Percentiles rank a stretch among this genome's conserved stretches.
phyloP scores from a whole-genome alignment of 2,797 vertebrate species.

The Pangasius djambal region DNA sequence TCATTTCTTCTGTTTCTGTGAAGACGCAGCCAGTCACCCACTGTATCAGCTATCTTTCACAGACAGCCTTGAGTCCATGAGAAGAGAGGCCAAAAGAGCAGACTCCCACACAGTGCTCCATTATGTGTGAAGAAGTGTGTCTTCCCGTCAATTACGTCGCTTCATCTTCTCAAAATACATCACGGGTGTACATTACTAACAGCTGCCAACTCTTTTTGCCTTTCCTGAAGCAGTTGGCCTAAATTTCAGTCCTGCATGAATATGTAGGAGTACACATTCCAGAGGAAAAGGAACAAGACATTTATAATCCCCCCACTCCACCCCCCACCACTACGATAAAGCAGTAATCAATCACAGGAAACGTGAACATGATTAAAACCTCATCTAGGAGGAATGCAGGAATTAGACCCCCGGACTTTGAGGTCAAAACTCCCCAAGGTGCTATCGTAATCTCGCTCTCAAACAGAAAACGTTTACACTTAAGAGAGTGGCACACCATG shows the following conservation, averaged over 20 bases:
- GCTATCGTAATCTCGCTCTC: constrained; percentile 32
- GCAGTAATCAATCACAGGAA: constrained; percentile 33
- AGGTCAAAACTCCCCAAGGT: constrained; percentile 46
- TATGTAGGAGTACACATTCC: constrained; percentile 50
- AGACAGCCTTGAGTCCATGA: constrained; percentile 45
- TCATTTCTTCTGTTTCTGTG: not conserved
- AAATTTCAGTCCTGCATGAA: constrained; percentile 38
- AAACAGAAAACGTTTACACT: constrained; percentile 37
- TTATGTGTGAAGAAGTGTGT: constrained; percentile 32
- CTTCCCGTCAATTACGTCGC: constrained; percentile 45
- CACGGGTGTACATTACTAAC: constrained; percentile 25
- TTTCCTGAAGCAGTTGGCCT: not conserved
- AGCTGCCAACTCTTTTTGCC: constrained; percentile 24
- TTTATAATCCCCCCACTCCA: constrained; percentile 22
- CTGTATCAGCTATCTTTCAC: constrained; percentile 44
- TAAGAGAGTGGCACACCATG: constrained; percentile 38
- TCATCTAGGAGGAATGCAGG: constrained; percentile 51
- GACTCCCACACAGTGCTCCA: constrained; percentile 42
- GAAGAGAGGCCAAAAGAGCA: constrained; percentile 40
- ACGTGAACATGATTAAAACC: constrained; percentile 44
- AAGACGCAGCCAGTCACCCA: constrained; percentile 34
- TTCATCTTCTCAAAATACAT: constrained; percentile 46
- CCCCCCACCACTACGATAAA: not conserved
- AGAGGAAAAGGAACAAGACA: constrained; percentile 32
- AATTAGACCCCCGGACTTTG: constrained; percentile 32